phyloP scores from a whole-genome alignment of 2,888 invertebrate genomes.

The Phaedon cochleariae region DNA sequence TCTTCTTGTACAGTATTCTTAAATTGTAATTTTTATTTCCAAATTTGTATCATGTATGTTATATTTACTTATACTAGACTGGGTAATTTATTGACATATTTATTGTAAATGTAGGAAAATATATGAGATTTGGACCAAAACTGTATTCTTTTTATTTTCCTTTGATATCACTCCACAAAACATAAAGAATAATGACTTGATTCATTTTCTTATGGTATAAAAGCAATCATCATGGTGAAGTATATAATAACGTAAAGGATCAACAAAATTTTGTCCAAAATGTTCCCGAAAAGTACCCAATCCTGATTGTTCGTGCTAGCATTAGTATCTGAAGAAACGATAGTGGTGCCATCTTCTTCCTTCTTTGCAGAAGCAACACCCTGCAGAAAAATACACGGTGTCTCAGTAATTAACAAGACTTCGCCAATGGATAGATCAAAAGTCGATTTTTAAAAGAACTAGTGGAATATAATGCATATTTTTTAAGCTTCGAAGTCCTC shows the following conservation, averaged over 20 bases:
- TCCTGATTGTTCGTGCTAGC: conserved; percentile 45
- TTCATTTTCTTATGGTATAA: conserved; percentile 37
- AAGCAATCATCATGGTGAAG: conserved; percentile 51
- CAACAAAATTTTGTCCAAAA: conserved; percentile 56
- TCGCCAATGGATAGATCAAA: too few relatives aligned
- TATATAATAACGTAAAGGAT: conserved; percentile 50
- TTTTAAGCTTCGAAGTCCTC: too few relatives aligned
- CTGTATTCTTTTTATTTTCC: conserved; percentile 3
- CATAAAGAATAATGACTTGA: too few relatives aligned
- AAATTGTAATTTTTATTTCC: conserved; percentile 38
- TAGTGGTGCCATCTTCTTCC: conserved; percentile 55
- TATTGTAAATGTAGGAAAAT: conserved; percentile 46
- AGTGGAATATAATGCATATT: too few relatives aligned
- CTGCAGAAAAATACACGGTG: conserved; percentile 46
- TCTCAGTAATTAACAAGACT: too few relatives aligned
- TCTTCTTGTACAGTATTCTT: conserved; percentile 51
- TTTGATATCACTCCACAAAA: too few relatives aligned
- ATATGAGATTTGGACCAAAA: conserved; percentile 33
- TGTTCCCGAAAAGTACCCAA: conserved; percentile 56
- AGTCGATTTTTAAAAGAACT: too few relatives aligned
- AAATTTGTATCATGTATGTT: conserved; percentile 33
- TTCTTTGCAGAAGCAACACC: conserved; percentile 51
- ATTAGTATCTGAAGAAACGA: conserved; percentile 37
- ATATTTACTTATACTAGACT: conserved; percentile 43
- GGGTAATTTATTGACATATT: conserved; percentile 51